Base-by-base conservation (phyloP, 1,140 invertebrate species). In the Caligus rogercresseyi region DNA sequence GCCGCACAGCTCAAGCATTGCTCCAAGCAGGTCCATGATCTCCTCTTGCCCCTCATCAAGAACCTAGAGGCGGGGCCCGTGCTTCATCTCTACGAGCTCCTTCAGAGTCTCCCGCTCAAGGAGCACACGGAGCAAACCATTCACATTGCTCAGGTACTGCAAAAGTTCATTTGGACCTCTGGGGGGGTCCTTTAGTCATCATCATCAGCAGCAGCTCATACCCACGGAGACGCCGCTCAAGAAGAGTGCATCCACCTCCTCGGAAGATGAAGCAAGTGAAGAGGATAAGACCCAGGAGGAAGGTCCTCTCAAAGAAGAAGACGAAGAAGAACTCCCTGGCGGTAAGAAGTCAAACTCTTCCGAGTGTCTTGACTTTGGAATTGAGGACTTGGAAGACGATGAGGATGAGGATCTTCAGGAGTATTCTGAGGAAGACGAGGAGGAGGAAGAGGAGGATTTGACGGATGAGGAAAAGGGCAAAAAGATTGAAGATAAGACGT, bases 1-100 rank as follows among this genome's bases (percentile, higher is more conserved):
- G 87, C 90, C 7, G 87, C 88, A 2, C 89, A 94, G 72, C 73
- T 94, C 25, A 95, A 95, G 71, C 90, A 95, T 72, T 94, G 89
- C 71, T 84, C 87, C 3, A 86, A 89, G 67, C 89, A 89, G 64
- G 89, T 95, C 63, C 86, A 91, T 70, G 91, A 95, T 73, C 76
- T 92, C 1, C 72, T 95, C 24, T 86, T 87, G 0, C 84, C 87
- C 1, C 77, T 94, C 63, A 89, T 94, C 0, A 89, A 92, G 71
- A 87, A 91, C 71, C 73, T 95, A 61, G 86, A 90, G 43, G 81
- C 87, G 0, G 82, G 83, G 15, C 87, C 88, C 0, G 88, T 89
- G 31, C 78, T 87, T 54, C 87, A 94, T 78, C 74, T 94, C 0
- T 89, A 92, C 68, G 82, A 83, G 64, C 73, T 93, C 18, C 74